These are phyloP conservation scores for Rhea americana DNA, from an alignment of 2,113 vertebrate genomes.

Conservation along the genomic window DNA sequence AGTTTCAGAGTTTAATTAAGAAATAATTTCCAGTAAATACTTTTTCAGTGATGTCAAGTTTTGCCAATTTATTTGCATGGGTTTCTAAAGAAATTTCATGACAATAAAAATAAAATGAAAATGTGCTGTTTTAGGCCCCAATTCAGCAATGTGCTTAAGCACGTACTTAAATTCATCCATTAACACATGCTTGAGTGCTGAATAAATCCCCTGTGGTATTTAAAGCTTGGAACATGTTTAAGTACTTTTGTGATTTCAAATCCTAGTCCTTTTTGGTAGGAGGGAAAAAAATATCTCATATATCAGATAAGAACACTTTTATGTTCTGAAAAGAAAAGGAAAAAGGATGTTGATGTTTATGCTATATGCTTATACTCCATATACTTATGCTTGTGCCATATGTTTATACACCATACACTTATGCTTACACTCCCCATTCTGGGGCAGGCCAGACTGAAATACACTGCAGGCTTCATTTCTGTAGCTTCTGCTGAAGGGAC, in stretches of 20 bases:
- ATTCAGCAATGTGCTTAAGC: neutral
- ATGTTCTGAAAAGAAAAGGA: neutral
- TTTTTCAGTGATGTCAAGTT: neutral
- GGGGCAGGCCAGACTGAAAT: neutral
- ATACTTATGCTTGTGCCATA: too few relatives aligned
- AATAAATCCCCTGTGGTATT: slow-evolving; percentile 18
- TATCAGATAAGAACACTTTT: neutral
- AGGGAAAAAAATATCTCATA: neutral
- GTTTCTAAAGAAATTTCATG: neutral
- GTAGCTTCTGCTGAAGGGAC: neutral
- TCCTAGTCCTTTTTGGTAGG: neutral
- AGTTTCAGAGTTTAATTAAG: neutral
- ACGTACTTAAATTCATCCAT: slow-evolving; percentile 5
- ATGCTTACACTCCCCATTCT: neutral
- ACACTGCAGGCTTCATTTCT: accelerated
- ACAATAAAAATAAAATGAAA: slow-evolving; percentile 4
- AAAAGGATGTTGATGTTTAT: neutral
- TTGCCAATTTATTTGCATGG: slow-evolving; percentile 9
- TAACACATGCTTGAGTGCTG: neutral
- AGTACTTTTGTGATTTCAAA: neutral
- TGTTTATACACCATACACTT: too few relatives aligned
- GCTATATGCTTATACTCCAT: too few relatives aligned
- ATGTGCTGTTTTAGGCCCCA: neutral
- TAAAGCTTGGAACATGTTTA: neutral
- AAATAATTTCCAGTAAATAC: neutral